These are phyloP conservation scores for Stictocephala bisonia DNA, from an alignment of 2,888 invertebrate genomes.

Conservation along the genomic window DNA sequence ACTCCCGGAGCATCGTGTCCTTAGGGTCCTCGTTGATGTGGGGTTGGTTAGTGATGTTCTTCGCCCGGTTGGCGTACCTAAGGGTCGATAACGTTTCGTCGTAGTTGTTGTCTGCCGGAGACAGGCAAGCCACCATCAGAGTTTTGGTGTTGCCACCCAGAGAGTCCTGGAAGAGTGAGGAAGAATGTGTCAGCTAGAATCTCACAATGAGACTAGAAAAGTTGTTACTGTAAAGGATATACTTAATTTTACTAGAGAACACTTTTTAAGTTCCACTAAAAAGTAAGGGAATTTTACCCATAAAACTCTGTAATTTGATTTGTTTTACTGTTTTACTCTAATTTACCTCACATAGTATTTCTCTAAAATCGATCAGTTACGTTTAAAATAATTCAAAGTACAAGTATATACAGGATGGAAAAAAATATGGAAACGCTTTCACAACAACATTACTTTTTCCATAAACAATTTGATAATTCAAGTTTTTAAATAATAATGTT, in stretches of 20 bases:
- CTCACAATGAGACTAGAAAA: not conserved
- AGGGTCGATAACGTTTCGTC: slow-evolving; percentile 86
- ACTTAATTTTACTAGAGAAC: not conserved
- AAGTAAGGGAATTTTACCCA: not conserved
- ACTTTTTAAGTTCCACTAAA: not conserved
- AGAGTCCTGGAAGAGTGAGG: slow-evolving; percentile 73
- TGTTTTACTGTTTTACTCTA: too few relatives aligned
- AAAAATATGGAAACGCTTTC: too few relatives aligned
- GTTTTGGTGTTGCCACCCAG: slow-evolving; percentile 90
- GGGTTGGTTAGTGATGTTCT: slow-evolving; percentile 88
- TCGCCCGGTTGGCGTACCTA: slow-evolving; percentile 85
- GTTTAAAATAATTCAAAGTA: too few relatives aligned
- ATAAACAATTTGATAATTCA: too few relatives aligned
- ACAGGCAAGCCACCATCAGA: slow-evolving; percentile 87
- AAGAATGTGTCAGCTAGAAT: too few relatives aligned
- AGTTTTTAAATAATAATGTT: too few relatives aligned
- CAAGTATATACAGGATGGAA: too few relatives aligned
- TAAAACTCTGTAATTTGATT: too few relatives aligned
- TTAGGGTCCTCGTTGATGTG: slow-evolving; percentile 91
- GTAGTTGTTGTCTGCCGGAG: slow-evolving; percentile 84
- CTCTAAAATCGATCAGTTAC: too few relatives aligned
- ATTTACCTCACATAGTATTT: too few relatives aligned
- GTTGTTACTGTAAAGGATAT: not conserved
- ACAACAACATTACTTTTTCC: too few relatives aligned
- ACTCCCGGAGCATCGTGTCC: slow-evolving; percentile 85